Conservation (phyloP, 2,113 vertebrate genomes). For the Motacilla tschutschensis region DNA sequence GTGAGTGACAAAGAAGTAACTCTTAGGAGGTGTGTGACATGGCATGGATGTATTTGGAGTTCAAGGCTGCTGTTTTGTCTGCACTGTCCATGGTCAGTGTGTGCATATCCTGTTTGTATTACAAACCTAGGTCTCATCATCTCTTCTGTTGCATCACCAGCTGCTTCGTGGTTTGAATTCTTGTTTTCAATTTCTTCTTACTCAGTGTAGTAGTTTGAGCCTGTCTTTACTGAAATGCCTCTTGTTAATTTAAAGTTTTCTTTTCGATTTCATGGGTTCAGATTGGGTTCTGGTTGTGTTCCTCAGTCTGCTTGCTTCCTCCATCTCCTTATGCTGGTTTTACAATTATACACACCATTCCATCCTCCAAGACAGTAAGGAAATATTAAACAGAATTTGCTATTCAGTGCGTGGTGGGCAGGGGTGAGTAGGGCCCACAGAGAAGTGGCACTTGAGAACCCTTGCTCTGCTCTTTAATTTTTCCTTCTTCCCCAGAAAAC, state of each 20-base stretch:
- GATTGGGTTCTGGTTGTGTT: background rate
- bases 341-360: background rate
- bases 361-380: background rate
- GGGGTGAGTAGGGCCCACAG: background rate
- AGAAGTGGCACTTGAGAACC: background rate
- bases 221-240: background rate
- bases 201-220: background rate
- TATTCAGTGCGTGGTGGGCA: accelerated
- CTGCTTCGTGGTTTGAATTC: background rate
- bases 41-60: background rate
- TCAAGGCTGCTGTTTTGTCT: background rate
- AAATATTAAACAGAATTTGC: background rate
- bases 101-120: background rate
- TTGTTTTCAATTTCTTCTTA: background rate
- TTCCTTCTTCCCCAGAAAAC: background rate
- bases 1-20: background rate
- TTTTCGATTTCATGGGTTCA: background rate
- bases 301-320: background rate
- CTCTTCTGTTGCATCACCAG: background rate
- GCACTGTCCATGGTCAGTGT: background rate
- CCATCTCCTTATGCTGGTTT: background rate
- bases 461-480: background rate
- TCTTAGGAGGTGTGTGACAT: background rate
- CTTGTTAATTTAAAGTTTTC: background rate
- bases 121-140: background rate